Conservation (phyloP, 2,113 vertebrate species). For the Oreochromis aureus region DNA sequence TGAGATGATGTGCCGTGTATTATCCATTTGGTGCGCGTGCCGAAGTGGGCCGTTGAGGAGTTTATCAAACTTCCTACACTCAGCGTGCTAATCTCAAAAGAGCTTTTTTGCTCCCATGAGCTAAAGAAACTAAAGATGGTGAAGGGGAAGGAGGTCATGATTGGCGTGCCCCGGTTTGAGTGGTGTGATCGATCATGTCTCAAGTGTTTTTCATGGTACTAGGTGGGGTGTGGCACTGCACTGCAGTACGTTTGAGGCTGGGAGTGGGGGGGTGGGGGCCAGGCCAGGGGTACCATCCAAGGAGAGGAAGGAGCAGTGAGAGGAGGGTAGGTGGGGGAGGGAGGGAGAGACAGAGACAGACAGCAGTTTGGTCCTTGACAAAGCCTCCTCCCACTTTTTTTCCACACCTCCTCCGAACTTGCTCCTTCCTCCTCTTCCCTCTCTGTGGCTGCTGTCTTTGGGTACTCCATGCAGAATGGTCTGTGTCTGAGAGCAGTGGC, state of each 20-base stretch:
- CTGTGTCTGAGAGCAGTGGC: conserved; percentile 67
- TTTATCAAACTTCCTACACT: neutral
- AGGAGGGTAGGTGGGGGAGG: conserved; percentile 4
- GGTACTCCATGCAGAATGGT: conserved; percentile 56
- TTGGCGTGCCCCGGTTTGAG: neutral
- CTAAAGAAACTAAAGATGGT: neutral
- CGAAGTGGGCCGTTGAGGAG: neutral
- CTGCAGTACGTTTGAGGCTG: conserved; percentile 28
- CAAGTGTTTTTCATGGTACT: neutral
- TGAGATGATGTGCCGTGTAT: neutral
- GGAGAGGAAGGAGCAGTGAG: conserved; percentile 2
- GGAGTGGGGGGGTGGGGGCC: neutral
- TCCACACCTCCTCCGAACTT: conserved; percentile 9
- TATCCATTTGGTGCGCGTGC: neutral
- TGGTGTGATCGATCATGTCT: neutral
- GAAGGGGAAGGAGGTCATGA: neutral
- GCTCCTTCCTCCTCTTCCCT: conserved; percentile 43
- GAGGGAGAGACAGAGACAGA: neutral
- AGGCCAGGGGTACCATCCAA: conserved; percentile 15
- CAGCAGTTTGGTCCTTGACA: conserved; percentile 28
- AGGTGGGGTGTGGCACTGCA: conserved; percentile 55
- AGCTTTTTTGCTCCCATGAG: neutral
- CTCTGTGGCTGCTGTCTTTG: conserved; percentile 42
- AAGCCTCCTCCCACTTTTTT: conserved; percentile 47
- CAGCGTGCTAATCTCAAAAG: neutral